Base-by-base conservation (phyloP, 2,797 vertebrate species). In the Arrhamphus sclerolepis region DNA sequence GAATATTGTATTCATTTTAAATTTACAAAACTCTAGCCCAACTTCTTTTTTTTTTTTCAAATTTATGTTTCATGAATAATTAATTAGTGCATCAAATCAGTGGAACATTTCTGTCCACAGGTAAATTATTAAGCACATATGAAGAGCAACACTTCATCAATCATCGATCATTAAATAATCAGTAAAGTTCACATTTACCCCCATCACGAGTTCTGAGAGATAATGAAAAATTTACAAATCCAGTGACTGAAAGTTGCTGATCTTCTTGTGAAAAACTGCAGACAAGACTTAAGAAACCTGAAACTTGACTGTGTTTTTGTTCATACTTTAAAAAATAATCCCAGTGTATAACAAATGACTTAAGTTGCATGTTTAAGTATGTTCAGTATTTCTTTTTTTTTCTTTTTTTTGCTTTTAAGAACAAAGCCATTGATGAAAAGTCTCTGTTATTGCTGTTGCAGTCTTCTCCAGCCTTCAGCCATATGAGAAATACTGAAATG, bases 341-440 rank as follows among this genome's bases (percentile, higher is more conserved):
- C 26, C 67, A 79, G 55, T 59, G 2, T 66, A 38, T 62, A 72
- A 54, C 54, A 78, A 81, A 75, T 28, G 1, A 19, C 7, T 34
- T 17, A 82, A 84, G 83, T 87, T 88, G 84, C 79, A 80, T 81
- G 34, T 70, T 70, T 63, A 62, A 49, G 11, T 58, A 62, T 49
- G 67, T 59, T 56, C 53, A 54, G 51, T 66, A 22, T 48, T 46
- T 46, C 39, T 58, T 7, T 24, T 17, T 7, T 42, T 24, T 39
- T n/a, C n/a, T 26, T 26, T 26, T 26, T 26, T 20, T 39, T 39
- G 80, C 77, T 80, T 79, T 73, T 13, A 60, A 61, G 47, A 57
- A 65, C 65, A 29, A 70, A 65, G 56, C 48, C 38, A 64, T 5
- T 24, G 29, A 63, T 65, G 16, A 56, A 50, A 78, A 65, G 46